These are phyloP conservation scores for Buteo buteo DNA, from an alignment of 2,113 vertebrate species.

Conservation along the genomic window DNA sequence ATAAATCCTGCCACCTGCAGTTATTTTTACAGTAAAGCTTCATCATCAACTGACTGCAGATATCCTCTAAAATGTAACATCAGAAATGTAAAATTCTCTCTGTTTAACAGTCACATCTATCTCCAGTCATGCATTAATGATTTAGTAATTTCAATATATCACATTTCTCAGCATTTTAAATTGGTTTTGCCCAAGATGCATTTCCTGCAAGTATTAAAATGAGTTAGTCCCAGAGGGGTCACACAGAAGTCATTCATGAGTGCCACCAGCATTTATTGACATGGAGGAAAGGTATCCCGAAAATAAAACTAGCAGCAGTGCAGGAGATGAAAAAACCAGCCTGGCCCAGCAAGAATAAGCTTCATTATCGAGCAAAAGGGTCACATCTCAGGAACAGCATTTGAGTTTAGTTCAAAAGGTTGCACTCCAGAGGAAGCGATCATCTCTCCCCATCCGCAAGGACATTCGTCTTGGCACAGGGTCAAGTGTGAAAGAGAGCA, in stretches of 20 bases:
- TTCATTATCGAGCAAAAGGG: neutral
- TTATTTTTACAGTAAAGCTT: neutral
- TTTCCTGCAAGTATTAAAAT: neutral
- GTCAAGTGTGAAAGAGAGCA: neutral
- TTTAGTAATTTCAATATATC: neutral
- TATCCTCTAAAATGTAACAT: neutral
- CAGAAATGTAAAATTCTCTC: neutral
- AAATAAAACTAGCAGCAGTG: neutral
- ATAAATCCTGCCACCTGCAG: slow-evolving; percentile 6
- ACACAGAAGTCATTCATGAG: neutral
- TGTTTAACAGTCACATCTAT: neutral
- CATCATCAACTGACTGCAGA: neutral
- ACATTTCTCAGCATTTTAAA: neutral
- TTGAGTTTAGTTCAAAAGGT: neutral
- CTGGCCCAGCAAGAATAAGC: neutral
- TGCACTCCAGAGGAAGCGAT: accelerated
- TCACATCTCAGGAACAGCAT: neutral
- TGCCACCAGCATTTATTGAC: neutral
- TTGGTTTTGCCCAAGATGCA: neutral
- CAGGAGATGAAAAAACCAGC: neutral
- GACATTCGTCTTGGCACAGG: accelerated
- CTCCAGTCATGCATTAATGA: neutral
- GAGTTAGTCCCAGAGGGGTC: neutral
- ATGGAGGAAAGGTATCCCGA: neutral
- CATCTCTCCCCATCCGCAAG: neutral